Evolutionary conservation across 2,797 vertebrate genomes (phyloP), one percentile per base, ranked within the genome.

Genomic region (Parauchenoglanis ngamensis): DNA sequence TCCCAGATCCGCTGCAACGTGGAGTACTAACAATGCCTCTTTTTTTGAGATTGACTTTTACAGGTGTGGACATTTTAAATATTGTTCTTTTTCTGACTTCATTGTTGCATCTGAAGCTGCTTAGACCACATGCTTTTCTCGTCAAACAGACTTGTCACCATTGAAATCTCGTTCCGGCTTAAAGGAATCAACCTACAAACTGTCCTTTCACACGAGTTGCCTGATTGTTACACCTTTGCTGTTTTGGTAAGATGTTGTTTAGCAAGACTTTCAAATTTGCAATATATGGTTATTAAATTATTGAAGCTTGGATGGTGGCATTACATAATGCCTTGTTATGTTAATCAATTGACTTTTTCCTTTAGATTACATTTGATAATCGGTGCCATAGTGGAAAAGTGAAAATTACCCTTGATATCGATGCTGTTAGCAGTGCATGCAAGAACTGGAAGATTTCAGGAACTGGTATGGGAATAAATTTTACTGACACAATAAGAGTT

Each of bases 161-260:
- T 99, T 82, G 95, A 96, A 92, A 94, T 99, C 86, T 96, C 93
- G 35, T 99, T 99, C 93, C 94, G 93, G 88, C 94, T 99, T 89
- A 97, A 97, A 91, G 98, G 98, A 86, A 97, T 99, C 90, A 98
- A 98, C 91, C 94, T 99, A 0, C 98, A 99, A 93, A 98, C 97
- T 0, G 95, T 98, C 89, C 96, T 95, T 70, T 95, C 95, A 3
- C 95, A 95, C 10, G 98, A 98, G 92, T 46, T 98, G 72, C 98
- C 98, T 0, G 98, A 99, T 94, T 99, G 98, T 94, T 99, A 98
- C 54, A 90, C 92, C 0, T 99, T 99, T 94, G 93, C 93, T 84
- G 95, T 98, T 25, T 97, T 85, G 90, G 98, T 97, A 94, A 91
- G 93, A 92, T 93, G 90, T 25, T 21, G n/a, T 54, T 12, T 12